Conservation (phyloP, 2,113 vertebrate species). For the Quiscalus mexicanus region DNA sequence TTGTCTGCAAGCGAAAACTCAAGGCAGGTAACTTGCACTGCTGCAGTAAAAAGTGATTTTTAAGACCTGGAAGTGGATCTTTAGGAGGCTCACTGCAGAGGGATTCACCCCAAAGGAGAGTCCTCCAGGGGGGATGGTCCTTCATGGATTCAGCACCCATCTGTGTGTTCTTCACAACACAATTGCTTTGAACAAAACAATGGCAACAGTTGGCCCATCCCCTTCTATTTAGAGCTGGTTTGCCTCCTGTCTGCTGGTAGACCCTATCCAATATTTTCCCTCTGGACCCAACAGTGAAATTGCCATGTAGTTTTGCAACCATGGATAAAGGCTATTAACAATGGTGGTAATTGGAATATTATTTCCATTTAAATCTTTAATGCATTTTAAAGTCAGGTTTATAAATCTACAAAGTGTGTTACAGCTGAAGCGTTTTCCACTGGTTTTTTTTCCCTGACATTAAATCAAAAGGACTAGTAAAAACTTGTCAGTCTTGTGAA, state of each 20-base stretch:
- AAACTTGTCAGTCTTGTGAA: constrained; percentile 36
- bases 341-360: constrained; percentile 40
- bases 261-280: not conserved
- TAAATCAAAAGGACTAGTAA: constrained; percentile 60
- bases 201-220: not conserved
- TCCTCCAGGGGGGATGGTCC: not conserved
- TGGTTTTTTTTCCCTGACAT: not conserved
- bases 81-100: not conserved
- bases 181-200: not conserved
- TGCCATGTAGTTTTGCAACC: not conserved
- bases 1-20: not conserved
- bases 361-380: constrained; percentile 68
- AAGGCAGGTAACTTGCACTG: not conserved
- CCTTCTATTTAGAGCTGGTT: not conserved
- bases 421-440: not conserved
- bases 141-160: accelerated
- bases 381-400: constrained; percentile 56
- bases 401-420: constrained; percentile 39
- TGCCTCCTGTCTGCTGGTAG: not conserved
- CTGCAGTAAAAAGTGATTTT: not conserved
- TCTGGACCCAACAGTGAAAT: not conserved
- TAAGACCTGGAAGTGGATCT: not conserved
- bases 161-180: not conserved
- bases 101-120: not conserved
- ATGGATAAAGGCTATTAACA: constrained; percentile 9